Evolutionary conservation across 2,113 vertebrate genomes (phyloP), one percentile per base, ranked within the genome.

Genomic region (Alethe diademata): DNA sequence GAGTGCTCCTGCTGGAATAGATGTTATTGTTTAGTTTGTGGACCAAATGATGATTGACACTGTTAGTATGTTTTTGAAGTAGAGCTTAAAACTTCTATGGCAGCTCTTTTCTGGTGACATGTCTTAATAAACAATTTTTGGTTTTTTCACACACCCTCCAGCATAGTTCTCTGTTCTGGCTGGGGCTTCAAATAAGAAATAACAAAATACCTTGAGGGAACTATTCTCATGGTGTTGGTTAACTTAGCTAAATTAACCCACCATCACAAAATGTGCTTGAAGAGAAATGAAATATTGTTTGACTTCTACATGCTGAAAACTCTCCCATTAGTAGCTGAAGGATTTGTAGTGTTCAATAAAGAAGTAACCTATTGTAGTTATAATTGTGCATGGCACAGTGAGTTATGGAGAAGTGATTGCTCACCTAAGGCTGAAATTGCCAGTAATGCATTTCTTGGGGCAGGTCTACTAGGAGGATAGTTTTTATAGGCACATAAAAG

Each of bases 401-500:
- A 95, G 48, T 93, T 83, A 80, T 35, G 43, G 60, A 26, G 36
- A 65, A 71, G 11, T 40, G 67, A 58, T 82, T 48, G 58, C 67
- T 83, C 67, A 92, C 78, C 79, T 71, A 51, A 74, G 47, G 82
- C 64, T 88, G 51, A 56, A 95, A 71, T 60, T 67, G 31, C 61
- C n/a, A 36, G 60, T 76, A 82, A 51, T 83, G 67, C 64, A 53
- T 74, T 79, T 72, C 61, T 51, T 92, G 67, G 82, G 43, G 60
- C 40, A 88, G 29, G 75, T 92, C 67, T 74, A 19, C 56, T 19
- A 35, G 47, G 13, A 88, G 28, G 48, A 73, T 60, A 22, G 38
- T 60, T 90, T 96, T 95, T 90, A 94, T 78, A 40, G 71, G 64
- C 36, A 60, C 60, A 19, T 93, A 96, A 96, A 78, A 53, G 40